A percentile compares a stretch with the other conserved stretches of the same genome.
These are phyloP conservation scores for Lithobius niger DNA, from an alignment of 1,140 invertebrate species.

Conservation along the genomic window DNA sequence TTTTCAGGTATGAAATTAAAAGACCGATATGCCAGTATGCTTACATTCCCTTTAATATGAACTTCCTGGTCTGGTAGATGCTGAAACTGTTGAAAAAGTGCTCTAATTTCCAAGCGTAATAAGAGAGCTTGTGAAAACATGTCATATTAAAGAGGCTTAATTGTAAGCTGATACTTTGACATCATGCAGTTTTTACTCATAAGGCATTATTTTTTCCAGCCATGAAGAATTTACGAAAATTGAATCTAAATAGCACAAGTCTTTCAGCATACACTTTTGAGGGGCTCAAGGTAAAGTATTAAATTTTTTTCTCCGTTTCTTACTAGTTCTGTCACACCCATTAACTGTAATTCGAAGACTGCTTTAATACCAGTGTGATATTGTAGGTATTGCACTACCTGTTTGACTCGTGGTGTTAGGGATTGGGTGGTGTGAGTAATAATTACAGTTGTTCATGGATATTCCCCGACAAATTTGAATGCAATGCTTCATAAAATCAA, in stretches of 20 bases:
- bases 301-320: background rate
- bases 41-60: background rate
- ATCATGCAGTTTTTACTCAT: no score
- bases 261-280: slow-evolving; percentile 65
- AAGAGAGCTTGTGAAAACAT: background rate
- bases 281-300: slow-evolving; percentile 41
- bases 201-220: slow-evolving; percentile 47
- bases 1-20: no score
- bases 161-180: background rate
- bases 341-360: background rate
- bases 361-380: no score
- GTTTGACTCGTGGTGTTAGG: background rate
- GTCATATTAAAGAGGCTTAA: background rate
- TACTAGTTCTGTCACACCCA: background rate
- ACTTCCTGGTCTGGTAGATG: no score
- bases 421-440: no score
- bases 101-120: background rate
- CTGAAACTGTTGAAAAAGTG: background rate
- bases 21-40: background rate
- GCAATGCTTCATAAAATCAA: no score
- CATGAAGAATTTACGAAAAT: slow-evolving; percentile 57
- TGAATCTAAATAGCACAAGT: slow-evolving; percentile 75
- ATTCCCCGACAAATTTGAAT: no score
- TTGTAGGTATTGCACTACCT: background rate
- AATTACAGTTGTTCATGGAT: no score